phyloP scores from a whole-genome alignment of 35 echinoderm and acorn worm genomes.

The Nesometra sesokonis region DNA sequence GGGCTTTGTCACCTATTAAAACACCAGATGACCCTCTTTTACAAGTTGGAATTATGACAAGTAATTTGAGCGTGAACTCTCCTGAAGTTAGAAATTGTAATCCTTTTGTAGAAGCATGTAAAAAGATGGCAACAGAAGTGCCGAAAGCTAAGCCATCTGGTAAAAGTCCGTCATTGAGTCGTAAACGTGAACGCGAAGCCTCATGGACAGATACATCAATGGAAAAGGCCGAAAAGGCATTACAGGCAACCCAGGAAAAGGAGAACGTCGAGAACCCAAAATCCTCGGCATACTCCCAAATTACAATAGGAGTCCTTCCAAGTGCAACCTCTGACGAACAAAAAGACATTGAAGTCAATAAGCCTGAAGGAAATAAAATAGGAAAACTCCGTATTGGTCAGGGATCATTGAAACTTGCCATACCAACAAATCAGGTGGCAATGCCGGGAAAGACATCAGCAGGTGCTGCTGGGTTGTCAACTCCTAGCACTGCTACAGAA shows the following conservation, averaged over 20 bases:
- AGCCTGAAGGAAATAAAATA: neutral
- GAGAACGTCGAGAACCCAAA: neutral
- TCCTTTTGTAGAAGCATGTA: constrained; percentile 93
- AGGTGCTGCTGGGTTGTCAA: neutral
- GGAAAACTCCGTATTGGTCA: neutral
- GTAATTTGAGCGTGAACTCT: constrained; percentile 87
- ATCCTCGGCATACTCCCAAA: neutral
- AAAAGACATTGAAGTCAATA: neutral
- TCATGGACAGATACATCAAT: neutral
- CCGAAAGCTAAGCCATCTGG: neutral
- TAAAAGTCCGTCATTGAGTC: neutral
- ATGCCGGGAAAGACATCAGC: neutral
- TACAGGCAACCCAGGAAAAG: neutral
- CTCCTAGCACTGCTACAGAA: neutral
- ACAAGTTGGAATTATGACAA: constrained; percentile 67
- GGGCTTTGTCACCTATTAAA: constrained; percentile 47
- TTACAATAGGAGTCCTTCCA: neutral
- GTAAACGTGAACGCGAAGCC: neutral
- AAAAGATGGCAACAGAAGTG: constrained; percentile 7
- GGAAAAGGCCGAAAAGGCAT: neutral
- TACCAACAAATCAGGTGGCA: neutral
- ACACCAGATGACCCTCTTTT: constrained; percentile 50
- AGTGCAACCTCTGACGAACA: neutral
- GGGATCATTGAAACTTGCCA: neutral
- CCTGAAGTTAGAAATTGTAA: constrained; percentile 70